A percentile compares a stretch with the other conserved stretches of the same genome.
Conservation (phyloP, 1,140 invertebrate genomes). For the Subanguina moxae region DNA sequence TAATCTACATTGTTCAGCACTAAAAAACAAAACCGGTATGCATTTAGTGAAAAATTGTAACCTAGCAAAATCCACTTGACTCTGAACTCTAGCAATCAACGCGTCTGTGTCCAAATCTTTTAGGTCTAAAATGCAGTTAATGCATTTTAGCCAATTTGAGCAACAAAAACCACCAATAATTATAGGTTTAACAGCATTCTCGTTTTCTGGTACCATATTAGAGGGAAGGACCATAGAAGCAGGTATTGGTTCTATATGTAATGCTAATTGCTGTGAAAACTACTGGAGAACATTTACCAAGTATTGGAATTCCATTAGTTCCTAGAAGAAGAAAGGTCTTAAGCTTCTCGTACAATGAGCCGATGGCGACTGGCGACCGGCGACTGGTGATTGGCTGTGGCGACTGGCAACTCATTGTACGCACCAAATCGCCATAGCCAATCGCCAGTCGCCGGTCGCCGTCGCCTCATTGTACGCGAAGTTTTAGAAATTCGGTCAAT, state of each 20-base stretch:
- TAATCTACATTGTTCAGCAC: constrained; percentile 36
- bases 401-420: no score
- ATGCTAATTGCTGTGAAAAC: neutral
- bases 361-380: no score
- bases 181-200: neutral
- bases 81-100: constrained; percentile 25
- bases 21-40: no score
- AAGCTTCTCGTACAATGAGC: no score
- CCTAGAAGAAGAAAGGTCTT: no score
- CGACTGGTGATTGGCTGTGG: no score
- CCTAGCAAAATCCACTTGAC: constrained; percentile 40
- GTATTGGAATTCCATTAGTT: constrained; percentile 32
- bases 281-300: neutral
- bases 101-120: constrained; percentile 39
- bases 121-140: constrained; percentile 13
- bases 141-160: neutral
- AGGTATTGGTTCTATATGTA: constrained; percentile 19
- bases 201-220: neutral
- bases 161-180: neutral
- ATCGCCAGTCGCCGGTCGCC: no score
- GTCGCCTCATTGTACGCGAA: no score
- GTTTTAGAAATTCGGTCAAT: no score
- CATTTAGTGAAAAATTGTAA: constrained; percentile 17
- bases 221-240: neutral
- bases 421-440: no score